Percentiles rank a stretch among this genome's conserved stretches.
phyloP scores from a whole-genome alignment of 2,797 vertebrate genomes.

The Distichodus sexfasciatus region DNA sequence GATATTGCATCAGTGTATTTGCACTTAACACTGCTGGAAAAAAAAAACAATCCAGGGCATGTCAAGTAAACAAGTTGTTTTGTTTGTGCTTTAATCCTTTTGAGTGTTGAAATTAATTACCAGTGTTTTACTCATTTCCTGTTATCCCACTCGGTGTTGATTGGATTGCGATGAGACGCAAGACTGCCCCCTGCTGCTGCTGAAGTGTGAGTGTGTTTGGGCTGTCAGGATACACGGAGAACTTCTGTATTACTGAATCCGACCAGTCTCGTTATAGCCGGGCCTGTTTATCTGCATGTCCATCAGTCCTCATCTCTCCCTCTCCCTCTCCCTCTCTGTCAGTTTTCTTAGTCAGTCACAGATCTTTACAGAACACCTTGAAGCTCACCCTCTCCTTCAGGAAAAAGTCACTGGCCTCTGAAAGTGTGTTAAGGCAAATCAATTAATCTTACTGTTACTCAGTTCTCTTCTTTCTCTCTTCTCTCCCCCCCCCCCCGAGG shows the following conservation, averaged over 20 bases:
- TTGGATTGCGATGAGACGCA: conserved; percentile 5
- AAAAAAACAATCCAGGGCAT: neutral
- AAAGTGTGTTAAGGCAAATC: conserved; percentile 37
- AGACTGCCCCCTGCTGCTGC: conserved; percentile 15
- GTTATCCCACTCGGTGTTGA: neutral
- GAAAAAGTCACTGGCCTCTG: conserved; percentile 43
- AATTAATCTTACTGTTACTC: conserved; percentile 23
- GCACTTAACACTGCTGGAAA: neutral
- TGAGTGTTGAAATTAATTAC: neutral
- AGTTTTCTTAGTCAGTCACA: neutral
- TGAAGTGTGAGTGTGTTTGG: neutral
- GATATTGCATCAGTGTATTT: neutral
- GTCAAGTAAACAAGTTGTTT: neutral
- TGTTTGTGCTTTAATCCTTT: neutral
- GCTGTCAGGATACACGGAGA: neutral
- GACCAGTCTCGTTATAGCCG: too few relatives aligned
- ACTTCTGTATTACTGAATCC: neutral
- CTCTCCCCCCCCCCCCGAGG: conserved; percentile 16
- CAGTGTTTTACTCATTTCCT: neutral
- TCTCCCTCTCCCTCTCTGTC: neutral
- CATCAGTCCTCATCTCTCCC: too few relatives aligned
- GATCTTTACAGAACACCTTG: conserved; percentile 7
- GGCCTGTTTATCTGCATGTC: too few relatives aligned
- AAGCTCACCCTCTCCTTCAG: conserved; percentile 38
- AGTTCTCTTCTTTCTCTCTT: neutral